Conservation (phyloP, 2,113 vertebrate genomes). For the Gallinago media region DNA sequence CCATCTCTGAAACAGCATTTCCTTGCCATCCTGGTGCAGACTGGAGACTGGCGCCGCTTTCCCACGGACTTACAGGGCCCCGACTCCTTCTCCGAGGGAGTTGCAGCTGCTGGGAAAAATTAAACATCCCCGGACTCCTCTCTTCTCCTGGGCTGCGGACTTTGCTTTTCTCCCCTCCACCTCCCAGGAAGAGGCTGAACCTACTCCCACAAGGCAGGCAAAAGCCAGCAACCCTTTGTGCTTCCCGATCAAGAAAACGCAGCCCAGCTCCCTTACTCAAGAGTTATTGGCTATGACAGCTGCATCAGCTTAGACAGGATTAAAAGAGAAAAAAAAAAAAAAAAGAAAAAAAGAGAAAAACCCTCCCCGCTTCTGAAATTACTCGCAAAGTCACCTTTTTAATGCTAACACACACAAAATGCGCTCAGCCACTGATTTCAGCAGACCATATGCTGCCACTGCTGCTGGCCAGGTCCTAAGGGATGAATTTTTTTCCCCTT, state of each 20-base stretch:
- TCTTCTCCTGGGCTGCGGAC: not conserved
- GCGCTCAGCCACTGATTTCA: constrained; percentile 65
- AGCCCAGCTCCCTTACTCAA: not conserved
- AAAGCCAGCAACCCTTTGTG: not conserved
- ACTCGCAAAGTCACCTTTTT: constrained; percentile 78
- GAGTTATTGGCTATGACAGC: constrained; percentile 46
- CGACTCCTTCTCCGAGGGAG: not conserved
- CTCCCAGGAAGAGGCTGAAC: not conserved
- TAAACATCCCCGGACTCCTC: not conserved
- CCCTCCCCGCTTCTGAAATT: constrained; percentile 65
- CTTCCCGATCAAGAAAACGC: not conserved
- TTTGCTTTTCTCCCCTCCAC: not conserved
- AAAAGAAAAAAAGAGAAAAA: not conserved
- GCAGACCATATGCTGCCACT: constrained; percentile 77
- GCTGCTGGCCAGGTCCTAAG: constrained; percentile 75
- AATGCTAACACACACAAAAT: constrained; percentile 67
- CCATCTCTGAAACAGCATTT: not conserved
- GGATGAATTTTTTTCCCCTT: constrained; percentile 81
- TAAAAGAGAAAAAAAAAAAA: not conserved
- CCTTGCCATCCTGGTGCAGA: not conserved
- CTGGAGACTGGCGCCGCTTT: not conserved
- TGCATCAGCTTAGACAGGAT: constrained; percentile 48
- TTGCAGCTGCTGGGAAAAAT: not conserved
- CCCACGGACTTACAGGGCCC: not conserved
- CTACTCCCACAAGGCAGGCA: not conserved